Percentiles rank a stretch among this genome's conserved stretches.
Evolutionary conservation across 2,797 vertebrate genomes (phyloP).

Genomic region (Mormyrus hasselquistii): DNA sequence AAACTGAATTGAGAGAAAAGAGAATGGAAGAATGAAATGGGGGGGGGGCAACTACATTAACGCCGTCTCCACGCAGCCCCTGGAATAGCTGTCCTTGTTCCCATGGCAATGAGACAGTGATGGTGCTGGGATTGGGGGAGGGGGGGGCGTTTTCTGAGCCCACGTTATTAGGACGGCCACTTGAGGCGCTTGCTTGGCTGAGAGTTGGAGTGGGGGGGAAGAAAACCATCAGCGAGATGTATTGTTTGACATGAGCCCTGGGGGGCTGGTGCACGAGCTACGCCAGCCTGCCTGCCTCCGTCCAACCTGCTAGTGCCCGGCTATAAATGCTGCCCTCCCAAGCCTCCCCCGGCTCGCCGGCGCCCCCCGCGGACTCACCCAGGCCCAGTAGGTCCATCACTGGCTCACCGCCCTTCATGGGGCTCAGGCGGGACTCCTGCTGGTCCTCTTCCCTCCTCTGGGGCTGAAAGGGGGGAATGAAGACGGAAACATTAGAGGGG

Average conservation of each 20-base stretch:
- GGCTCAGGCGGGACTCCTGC: conserved; percentile 71
- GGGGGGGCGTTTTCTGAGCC: conserved; percentile 7
- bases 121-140: neutral
- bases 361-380: conserved; percentile 67
- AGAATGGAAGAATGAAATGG: conserved; percentile 11
- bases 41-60: conserved; percentile 30
- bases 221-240: conserved; percentile 37
- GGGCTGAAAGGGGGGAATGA: conserved; percentile 41
- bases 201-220: conserved; percentile 27
- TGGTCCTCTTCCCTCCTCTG: conserved; percentile 76
- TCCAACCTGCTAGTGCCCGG: neutral
- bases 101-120: neutral
- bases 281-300: conserved; percentile 19
- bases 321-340: neutral
- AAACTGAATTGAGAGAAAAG: neutral
- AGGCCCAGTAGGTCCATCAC: conserved; percentile 87
- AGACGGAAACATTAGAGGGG: neutral
- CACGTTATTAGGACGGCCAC: conserved; percentile 20
- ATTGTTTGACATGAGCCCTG: conserved; percentile 34
- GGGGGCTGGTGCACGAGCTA: conserved; percentile 28
- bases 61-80: neutral
- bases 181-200: neutral
- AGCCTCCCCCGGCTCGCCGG: neutral
- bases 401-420: conserved; percentile 72
- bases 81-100: neutral